Evolutionary conservation across 2,797 vertebrate genomes (phyloP).

Genomic region (Morus bassanus): DNA sequence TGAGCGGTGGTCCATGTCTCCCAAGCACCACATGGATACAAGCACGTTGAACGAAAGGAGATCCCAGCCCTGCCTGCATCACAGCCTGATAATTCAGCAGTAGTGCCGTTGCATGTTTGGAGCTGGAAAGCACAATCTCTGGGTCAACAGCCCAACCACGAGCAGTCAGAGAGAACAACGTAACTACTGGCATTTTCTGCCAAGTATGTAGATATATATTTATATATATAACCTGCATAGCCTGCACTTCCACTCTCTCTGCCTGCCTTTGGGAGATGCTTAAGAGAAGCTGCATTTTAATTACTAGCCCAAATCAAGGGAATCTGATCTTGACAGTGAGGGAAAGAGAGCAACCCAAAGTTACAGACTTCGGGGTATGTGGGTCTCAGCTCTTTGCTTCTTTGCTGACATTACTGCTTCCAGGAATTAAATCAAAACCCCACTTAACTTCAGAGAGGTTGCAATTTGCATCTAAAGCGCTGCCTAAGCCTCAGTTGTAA

Average conservation of each 20-base stretch:
- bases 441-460: slow-evolving; percentile 21
- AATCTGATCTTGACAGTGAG: slow-evolving; percentile 2
- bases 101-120: background rate
- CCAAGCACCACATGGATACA: accelerated
- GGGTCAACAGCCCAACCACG: slow-evolving; percentile 4
- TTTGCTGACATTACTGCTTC: background rate
- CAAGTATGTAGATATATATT: background rate
- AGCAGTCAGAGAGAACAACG: background rate
- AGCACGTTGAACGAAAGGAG: background rate
- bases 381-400: background rate
- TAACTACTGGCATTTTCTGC: background rate
- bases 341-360: background rate
- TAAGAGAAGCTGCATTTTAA: background rate
- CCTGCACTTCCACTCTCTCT: background rate
- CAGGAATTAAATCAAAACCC: slow-evolving; percentile 43
- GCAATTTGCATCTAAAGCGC: slow-evolving; percentile 1
- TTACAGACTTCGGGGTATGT: background rate
- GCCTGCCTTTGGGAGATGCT: slow-evolving; percentile 5
- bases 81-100: background rate
- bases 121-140: background rate
- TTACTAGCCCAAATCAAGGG: background rate
- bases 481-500: slow-evolving; percentile 6
- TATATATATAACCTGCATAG: background rate
- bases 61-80: background rate
- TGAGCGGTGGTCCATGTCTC: background rate